These are phyloP conservation scores for Aphyosemion australe DNA, from an alignment of 2,113 vertebrate genomes.

Conservation along the genomic window DNA sequence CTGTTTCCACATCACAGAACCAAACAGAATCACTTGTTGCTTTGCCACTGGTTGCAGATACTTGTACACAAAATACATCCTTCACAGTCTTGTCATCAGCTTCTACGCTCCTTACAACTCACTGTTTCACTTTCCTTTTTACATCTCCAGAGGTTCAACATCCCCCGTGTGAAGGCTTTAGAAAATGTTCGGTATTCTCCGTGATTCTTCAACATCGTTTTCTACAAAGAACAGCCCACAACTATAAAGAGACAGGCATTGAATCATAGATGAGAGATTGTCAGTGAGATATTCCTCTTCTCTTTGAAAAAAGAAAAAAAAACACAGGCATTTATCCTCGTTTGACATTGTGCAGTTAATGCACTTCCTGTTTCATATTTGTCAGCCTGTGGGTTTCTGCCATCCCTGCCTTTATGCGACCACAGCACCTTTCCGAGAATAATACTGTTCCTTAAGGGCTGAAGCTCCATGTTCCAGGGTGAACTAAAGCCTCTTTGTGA, in stretches of 20 bases:
- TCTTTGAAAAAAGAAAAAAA: slow-evolving; percentile 20
- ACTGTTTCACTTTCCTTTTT: slow-evolving; percentile 4
- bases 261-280: slow-evolving; percentile 59
- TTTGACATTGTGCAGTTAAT: slow-evolving; percentile 56
- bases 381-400: slow-evolving; percentile 24
- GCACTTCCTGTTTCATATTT: slow-evolving; percentile 38
- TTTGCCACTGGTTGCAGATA: slow-evolving; percentile 19
- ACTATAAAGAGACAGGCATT: slow-evolving; percentile 31
- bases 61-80: slow-evolving; percentile 12
- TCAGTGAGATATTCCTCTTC: slow-evolving; percentile 42
- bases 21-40: slow-evolving; percentile 20
- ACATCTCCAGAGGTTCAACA: slow-evolving; percentile 29
- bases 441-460: slow-evolving; percentile 5
- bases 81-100: slow-evolving; percentile 28
- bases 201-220: slow-evolving; percentile 39
- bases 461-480: background rate
- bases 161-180: slow-evolving; percentile 34
- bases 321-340: slow-evolving; percentile 50
- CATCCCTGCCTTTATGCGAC: slow-evolving; percentile 38
- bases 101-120: slow-evolving; percentile 30
- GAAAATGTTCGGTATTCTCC: slow-evolving; percentile 56
- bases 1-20: slow-evolving; percentile 4
- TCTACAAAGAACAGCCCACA: slow-evolving; percentile 24
- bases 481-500: slow-evolving; percentile 5
- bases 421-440: slow-evolving; percentile 25